phyloP scores from a whole-genome alignment of 2,797 vertebrate genomes.

The Epinephelus malabaricus region DNA sequence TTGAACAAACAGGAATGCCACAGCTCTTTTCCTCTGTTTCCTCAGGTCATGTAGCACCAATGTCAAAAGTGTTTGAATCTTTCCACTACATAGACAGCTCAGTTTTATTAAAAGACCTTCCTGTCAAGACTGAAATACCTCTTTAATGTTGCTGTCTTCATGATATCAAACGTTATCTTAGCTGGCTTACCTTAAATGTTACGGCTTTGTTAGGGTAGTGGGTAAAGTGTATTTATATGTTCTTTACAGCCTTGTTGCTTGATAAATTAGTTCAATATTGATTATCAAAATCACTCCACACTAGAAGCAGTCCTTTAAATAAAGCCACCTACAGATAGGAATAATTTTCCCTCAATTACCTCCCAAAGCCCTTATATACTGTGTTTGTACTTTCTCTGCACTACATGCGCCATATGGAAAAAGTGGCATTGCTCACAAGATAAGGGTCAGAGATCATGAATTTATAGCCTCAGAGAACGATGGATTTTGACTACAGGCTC shows the following conservation, averaged over 20 bases:
- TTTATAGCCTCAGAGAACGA: conserved; percentile 15
- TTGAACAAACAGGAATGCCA: too few species aligned
- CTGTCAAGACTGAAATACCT: too few species aligned
- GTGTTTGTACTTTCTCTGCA: neutral
- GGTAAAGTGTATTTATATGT: too few species aligned
- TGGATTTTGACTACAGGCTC: conserved; percentile 21
- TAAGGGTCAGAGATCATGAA: conserved; percentile 30
- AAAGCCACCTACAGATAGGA: neutral
- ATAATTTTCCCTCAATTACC: conserved; percentile 12
- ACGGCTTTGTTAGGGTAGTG: too few species aligned
- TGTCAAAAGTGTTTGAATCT: too few species aligned
- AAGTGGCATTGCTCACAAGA: conserved; percentile 3
- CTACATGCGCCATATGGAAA: neutral
- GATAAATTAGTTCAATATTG: neutral
- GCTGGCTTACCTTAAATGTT: too few species aligned
- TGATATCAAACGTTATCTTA: too few species aligned
- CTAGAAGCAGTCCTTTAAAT: neutral
- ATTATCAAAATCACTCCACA: neutral
- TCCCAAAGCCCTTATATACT: neutral
- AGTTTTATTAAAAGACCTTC: too few species aligned
- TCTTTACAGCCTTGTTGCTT: neutral
- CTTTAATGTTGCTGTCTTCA: too few species aligned
- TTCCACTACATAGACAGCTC: too few species aligned
- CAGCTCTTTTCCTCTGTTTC: too few species aligned
- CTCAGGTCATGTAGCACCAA: too few species aligned